Evolutionary conservation across 2,888 invertebrate species (phyloP), one percentile per base, ranked within the genome.

Genomic region (Eretmocerus hayati): DNA sequence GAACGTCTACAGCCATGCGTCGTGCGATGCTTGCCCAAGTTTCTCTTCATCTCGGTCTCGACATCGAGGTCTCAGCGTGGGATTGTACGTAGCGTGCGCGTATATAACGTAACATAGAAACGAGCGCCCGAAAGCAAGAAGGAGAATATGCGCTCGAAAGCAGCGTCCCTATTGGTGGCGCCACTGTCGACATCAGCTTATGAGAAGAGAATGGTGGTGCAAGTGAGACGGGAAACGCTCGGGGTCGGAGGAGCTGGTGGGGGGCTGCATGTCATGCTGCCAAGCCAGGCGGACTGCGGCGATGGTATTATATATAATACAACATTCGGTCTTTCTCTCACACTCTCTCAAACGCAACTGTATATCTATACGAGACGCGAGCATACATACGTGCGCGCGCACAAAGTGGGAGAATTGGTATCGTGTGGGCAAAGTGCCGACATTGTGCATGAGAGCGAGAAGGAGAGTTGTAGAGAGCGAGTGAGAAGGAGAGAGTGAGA

Each of bases 111-210:
- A 48, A 42, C 35, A 42, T 42, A 35, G 48, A 42, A 31, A 16
- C 23, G 23, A 16, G 33, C 16, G 46, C 38, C 31, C 20, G 35
- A 22, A 21, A 38, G 31, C n/a, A 42, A 38, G 41, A 45, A 50
- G 42, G 42, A 41, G 36, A 40, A 13, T n/a, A 5, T 22, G 41
- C 32, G 49, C 51, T 57, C 53, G 42, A 46, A 49, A 55, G 58
- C n/a, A n/a, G n/a, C 58, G 58, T 58, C 57, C 52, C 55, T 56
- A 53, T 48, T 51, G 56, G 56, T 41, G 58, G 58, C 58, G 58
- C 57, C 46, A 52, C 45, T 30, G 51, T 55, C 56, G 57, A 22
- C 32, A 46, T 48, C 48, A 48, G 38, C 48, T 48, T 42, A 46
- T n/a, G n/a, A n/a, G n/a, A n/a, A 48, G 46, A 47, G 42, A 50